Base-by-base conservation (phyloP, 2,797 vertebrate species). In the Micromesistius poutassou region DNA sequence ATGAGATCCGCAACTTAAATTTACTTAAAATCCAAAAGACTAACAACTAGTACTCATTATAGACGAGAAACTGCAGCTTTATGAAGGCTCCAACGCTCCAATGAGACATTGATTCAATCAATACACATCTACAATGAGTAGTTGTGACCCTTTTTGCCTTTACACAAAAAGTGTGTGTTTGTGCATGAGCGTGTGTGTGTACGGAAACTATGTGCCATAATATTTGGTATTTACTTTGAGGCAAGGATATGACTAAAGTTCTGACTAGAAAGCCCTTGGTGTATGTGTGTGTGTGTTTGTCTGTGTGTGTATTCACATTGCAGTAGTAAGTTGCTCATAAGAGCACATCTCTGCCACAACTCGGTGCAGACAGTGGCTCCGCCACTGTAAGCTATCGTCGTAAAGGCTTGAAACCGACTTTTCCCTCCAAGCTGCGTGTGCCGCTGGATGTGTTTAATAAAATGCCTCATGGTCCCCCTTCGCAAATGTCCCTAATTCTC, bases 401-500 rank as follows among this genome's bases (percentile, higher is more conserved):
- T 33, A 74, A 7, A 74, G 75, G 30, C 30, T 46, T 76, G 30
- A 77, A 75, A 30, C 36, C 1, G 10, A 71, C 55, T 33, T 75
- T 78, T 81, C 82, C 78, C 42, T 81, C 76, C 50, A 12, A 74
- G 31, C 55, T 9, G 22, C 22, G 1, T 6, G 5, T 62, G n/a
- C 55, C n/a, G 22, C 22, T 62, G 55, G n/a, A 25, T 25, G 22
- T 7, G 55, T 50, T 50, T 19, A 19, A 22, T 50, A 50, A 50
- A 50, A 50, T 42, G 40, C 40, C 14, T 42, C 40, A 42, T 42
- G 40, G 2, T 12, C 40, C 14, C 40, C 1, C 14, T 38, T 38
- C 36, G 9, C 36, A 38, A 38, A 38, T 50, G 46, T 22, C 46
- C 46, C 46, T 22, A 50, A 22, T 5, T 50, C 46, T 50, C 46